Percentiles rank a stretch among this genome's conserved stretches.
Conservation (phyloP, 64 coral and sea anemone genomes). For the Acropora yongei region DNA sequence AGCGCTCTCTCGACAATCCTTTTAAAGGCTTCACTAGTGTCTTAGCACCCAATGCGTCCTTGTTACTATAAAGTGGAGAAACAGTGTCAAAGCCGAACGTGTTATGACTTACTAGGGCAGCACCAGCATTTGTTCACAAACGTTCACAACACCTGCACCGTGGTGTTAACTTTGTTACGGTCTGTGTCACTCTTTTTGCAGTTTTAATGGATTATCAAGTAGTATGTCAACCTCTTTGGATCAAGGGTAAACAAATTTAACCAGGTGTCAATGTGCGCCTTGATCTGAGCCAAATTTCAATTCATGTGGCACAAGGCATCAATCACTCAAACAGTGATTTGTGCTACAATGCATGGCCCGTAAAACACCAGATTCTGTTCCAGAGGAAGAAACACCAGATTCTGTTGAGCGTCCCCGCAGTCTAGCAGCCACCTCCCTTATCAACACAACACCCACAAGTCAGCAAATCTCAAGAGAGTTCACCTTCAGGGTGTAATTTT, state of each 20-base stretch:
- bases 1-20: background rate
- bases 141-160: background rate
- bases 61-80: background rate
- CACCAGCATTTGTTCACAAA: background rate
- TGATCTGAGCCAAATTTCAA: background rate
- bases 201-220: conserved; percentile 11
- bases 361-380: too few species aligned
- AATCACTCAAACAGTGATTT: too few species aligned
- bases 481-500: too few species aligned
- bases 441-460: too few species aligned
- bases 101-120: background rate
- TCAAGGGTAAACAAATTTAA: background rate
- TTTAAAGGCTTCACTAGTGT: too few species aligned
- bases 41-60: too few species aligned
- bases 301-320: too few species aligned
- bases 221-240: conserved; percentile 7
- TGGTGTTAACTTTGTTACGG: conserved; percentile 48
- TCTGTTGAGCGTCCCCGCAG: too few species aligned
- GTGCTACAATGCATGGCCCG: too few species aligned
- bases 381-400: too few species aligned
- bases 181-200: conserved; percentile 17
- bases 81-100: too few species aligned
- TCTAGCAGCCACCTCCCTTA: background rate
- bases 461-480: too few species aligned
- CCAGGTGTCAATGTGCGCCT: background rate